A percentile compares a stretch with the other conserved stretches of the same genome.
phyloP scores from a whole-genome alignment of 2,888 invertebrate species.

The Arenicola marina region DNA sequence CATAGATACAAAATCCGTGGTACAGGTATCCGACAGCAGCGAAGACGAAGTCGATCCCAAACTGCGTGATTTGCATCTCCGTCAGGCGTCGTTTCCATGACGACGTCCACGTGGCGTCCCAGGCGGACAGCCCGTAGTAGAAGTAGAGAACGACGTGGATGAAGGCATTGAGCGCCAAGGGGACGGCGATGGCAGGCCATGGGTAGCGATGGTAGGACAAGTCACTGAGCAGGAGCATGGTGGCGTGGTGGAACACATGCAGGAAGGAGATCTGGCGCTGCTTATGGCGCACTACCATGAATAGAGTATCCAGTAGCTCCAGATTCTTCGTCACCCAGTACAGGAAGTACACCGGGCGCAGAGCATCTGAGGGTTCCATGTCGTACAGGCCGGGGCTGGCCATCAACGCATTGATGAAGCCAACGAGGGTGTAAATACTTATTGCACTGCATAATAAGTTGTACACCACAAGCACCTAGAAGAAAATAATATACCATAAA shows the following conservation, averaged over 20 bases:
- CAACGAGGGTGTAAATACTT: constrained; percentile 42
- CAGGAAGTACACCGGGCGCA: constrained; percentile 40
- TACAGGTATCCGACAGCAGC: constrained; percentile 47
- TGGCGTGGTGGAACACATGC: constrained; percentile 58
- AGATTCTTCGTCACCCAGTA: constrained; percentile 53
- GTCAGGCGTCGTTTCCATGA: constrained; percentile 55
- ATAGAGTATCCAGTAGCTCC: constrained; percentile 58
- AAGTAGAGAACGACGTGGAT: constrained; percentile 54
- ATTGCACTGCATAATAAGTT: constrained; percentile 49
- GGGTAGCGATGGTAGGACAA: constrained; percentile 42
- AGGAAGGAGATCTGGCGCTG: constrained; percentile 54
- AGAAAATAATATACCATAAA: constrained; percentile 12
- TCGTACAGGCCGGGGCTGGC: constrained; percentile 43
- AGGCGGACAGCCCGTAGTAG: constrained; percentile 52
- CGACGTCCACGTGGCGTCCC: constrained; percentile 41
- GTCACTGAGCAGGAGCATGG: constrained; percentile 56
- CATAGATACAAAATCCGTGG: constrained; percentile 56
- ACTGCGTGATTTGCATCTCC: constrained; percentile 55
- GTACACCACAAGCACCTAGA: constrained; percentile 53
- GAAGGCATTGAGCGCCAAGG: constrained; percentile 50
- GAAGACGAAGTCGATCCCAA: constrained; percentile 46
- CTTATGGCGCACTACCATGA: constrained; percentile 57
- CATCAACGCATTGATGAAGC: constrained; percentile 41
- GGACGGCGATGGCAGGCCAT: constrained; percentile 52
- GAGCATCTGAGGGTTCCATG: constrained; percentile 30